Base-by-base conservation (phyloP, 2,797 vertebrate species). In the Eurystomus glaucurus region DNA sequence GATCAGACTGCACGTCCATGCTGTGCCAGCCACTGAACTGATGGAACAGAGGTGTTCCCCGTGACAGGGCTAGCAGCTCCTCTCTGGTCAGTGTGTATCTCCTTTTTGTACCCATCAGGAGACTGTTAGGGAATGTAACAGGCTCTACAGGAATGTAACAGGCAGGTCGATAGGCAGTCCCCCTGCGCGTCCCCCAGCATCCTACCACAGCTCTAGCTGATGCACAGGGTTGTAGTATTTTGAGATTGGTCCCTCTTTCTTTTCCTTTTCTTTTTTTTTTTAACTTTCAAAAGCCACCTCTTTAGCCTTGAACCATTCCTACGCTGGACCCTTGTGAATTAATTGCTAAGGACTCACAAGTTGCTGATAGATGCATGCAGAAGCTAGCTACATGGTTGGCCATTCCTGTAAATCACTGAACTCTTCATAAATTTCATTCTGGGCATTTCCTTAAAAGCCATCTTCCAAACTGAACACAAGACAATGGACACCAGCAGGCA, bases 401-500 rank as follows among this genome's bases (percentile, higher is more conserved):
- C n/a, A 43, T 97, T 92, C 89, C 92, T 94, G 89, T 90, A 94
- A 93, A 91, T 93, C 52, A 77, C 6, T 80, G 60, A 23, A 74
- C 70, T 93, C 62, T 93, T 92, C 71, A 70, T 74, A 62, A 52
- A 69, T 83, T 92, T 92, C 33, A 74, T 93, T 94, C 84, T 87
- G 78, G 75, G 20, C 92, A 91, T 96, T 97, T 94, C 52, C 91
- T 87, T 93, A 92, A 91, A 94, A 95, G 61, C 72, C 52, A 33
- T 90, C 68, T 96, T 79, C 90, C 88, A 93, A 88, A 93, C 62
- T 95, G 96, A 88, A 92, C 91, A 74, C 81, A 64, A 92, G 91
- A 96, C 91, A 95, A 96, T 96, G 94, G 84, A 88, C 95, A 94
- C 87, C 95, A 96, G 94, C 94, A 96, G 95, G 91, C 94, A 85